phyloP scores from a whole-genome alignment of 2,113 vertebrate genomes.

The Shinisaurus crocodilurus region DNA sequence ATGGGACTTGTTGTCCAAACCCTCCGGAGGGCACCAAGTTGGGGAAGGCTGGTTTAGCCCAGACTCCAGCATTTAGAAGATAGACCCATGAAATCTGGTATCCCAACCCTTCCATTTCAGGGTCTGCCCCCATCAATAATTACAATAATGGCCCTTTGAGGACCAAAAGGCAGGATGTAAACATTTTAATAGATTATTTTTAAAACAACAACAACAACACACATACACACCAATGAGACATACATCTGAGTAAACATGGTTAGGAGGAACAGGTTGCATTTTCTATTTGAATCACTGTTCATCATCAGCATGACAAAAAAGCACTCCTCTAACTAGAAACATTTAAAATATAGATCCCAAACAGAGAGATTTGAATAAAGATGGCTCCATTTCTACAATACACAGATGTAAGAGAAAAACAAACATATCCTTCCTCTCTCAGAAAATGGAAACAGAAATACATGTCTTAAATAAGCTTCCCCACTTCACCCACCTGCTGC shows the following conservation, averaged over 20 bases:
- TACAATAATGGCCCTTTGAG: background rate
- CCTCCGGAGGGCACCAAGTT: no score
- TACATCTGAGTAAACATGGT: background rate
- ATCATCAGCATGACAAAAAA: background rate
- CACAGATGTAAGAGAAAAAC: constrained; percentile 4
- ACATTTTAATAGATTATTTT: background rate
- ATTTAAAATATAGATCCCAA: constrained; percentile 12
- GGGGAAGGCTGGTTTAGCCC: no score
- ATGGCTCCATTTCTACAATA: background rate
- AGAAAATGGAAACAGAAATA: constrained; percentile 48
- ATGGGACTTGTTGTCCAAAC: no score
- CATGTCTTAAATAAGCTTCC: constrained; percentile 48
- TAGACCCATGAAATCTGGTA: background rate
- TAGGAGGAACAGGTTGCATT: background rate
- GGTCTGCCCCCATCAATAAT: background rate
- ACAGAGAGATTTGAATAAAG: background rate
- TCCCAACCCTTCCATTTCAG: background rate
- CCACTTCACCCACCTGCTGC: constrained; percentile 38
- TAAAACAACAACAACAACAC: no score
- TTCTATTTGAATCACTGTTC: constrained; percentile 20
- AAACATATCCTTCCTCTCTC: background rate
- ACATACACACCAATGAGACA: background rate
- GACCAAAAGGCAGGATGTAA: background rate
- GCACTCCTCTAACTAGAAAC: background rate
- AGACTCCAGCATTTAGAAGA: background rate